Evolutionary conservation across 2,113 vertebrate species (phyloP), one percentile per base, ranked within the genome.

Genomic region (Otocyon megalotis): DNA sequence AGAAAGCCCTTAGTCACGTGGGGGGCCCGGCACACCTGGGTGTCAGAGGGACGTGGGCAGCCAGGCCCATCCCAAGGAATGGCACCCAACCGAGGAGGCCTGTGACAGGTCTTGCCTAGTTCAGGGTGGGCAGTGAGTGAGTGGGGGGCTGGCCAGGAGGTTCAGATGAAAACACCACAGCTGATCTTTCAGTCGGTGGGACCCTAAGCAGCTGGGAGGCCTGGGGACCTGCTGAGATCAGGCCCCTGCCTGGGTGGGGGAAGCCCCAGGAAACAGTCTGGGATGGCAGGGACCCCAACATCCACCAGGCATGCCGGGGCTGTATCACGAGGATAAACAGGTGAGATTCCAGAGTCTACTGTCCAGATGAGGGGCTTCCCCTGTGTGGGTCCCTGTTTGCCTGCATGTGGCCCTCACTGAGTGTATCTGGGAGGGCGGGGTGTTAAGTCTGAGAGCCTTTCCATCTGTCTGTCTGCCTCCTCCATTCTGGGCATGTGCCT

Each of bases 321-420:
- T 4, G 0, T 3, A 3, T 2, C 30, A 9, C 3, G 17, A 90
- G 14, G 24, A n/a, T 11, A 53, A 69, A 30, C 22, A 43, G 93
- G 95, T 94, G 56, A 71, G 81, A 26, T 65, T 81, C 63, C 14
- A 48, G 32, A 80, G 71, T 71, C 72, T 76, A 30, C 24, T 35
- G 24, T 13, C 20, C 0, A 0, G 86, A 82, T 0, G 2, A 17
- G 15, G 81, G 48, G 19, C 58, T 83, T 63, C 74, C 63, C 53
- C n/a, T 50, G n/a, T 32, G 48, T 11, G 14, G 2, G 24, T 17
- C 2, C 74, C 50, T 13, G 6, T 32, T 30, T 60, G 16, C 76
- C n/a, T 43, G 13, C 48, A 35, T 77, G 54, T 63, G 12, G 2
- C 69, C 62, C 10, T 6, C 6, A 6, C 30, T 79, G 71, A 13